These are phyloP conservation scores for Ophiothrix spiculata DNA, from an alignment of 35 echinoderm and acorn worm species.

Conservation along the genomic window DNA sequence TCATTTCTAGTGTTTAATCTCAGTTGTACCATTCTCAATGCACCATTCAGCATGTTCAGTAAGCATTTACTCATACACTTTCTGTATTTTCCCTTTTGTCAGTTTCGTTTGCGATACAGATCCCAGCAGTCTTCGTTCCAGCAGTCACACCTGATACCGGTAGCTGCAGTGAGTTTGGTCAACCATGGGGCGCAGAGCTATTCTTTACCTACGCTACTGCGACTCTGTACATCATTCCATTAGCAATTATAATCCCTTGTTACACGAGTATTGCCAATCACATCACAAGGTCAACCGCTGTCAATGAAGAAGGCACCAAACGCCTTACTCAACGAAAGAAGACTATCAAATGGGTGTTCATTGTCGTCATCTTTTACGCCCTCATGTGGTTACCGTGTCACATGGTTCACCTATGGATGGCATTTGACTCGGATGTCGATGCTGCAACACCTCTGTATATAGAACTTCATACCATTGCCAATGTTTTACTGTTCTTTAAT, in stretches of 20 bases:
- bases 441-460: not conserved
- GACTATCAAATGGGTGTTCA: not conserved
- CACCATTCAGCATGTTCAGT: too few relatives aligned
- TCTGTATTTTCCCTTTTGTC: not conserved
- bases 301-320: not conserved
- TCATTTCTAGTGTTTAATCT: too few relatives aligned
- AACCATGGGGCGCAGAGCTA: not conserved
- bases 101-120: slow-evolving; percentile 3
- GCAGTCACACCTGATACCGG: not conserved
- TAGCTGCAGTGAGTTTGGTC: not conserved
- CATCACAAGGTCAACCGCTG: not conserved
- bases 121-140: not conserved
- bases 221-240: not conserved
- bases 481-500: not conserved
- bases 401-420: not conserved
- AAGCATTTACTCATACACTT: too few relatives aligned
- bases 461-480: not conserved
- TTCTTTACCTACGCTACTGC: not conserved
- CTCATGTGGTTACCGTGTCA: not conserved
- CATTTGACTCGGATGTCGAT: not conserved
- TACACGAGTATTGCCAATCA: not conserved
- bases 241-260: not conserved
- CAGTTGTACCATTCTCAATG: too few relatives aligned
- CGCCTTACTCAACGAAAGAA: not conserved
- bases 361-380: not conserved